Percentiles rank a stretch among this genome's conserved stretches.
phyloP scores from a whole-genome alignment of 2,888 invertebrate species.

The Neoascia interrupta region DNA sequence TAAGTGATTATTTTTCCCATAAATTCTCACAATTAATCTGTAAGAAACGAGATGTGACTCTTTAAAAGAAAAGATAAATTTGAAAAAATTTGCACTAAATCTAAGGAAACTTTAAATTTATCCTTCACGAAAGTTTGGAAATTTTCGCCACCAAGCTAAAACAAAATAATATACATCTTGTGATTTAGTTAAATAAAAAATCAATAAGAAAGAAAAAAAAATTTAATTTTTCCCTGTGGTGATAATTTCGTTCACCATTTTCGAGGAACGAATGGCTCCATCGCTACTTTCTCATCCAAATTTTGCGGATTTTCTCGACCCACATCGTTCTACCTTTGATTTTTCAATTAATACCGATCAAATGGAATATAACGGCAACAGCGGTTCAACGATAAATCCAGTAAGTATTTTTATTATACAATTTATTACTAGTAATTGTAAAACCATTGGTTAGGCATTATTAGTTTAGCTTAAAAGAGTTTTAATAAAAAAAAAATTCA shows the following conservation, averaged over 20 bases:
- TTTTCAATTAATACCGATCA: slow-evolving; percentile 74
- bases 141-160: slow-evolving; percentile 52
- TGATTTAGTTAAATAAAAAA: slow-evolving; percentile 2
- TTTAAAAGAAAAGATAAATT: slow-evolving; percentile 12
- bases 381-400: slow-evolving; percentile 55
- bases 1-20: slow-evolving; percentile 15
- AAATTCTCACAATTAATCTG: slow-evolving; percentile 4
- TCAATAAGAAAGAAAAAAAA: not conserved
- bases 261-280: slow-evolving; percentile 78
- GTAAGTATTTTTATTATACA: slow-evolving; percentile 68
- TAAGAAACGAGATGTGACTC: slow-evolving; percentile 56
- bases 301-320: slow-evolving; percentile 78
- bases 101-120: slow-evolving; percentile 49
- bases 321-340: slow-evolving; percentile 73
- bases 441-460: too few relatives aligned
- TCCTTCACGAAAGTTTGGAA: slow-evolving; percentile 46
- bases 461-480: too few relatives aligned
- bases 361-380: slow-evolving; percentile 77
- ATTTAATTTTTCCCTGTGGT: not conserved
- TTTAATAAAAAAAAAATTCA: too few relatives aligned
- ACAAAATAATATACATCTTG: slow-evolving; percentile 9
- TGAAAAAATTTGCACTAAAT: slow-evolving; percentile 58
- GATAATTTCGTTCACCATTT: slow-evolving; percentile 2
- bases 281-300: slow-evolving; percentile 77
- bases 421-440: too few relatives aligned